Evolutionary conservation across 37 sponge, comb jelly and placozoan genomes (phyloP).

Genomic region (Hexactinellida sp.): DNA sequence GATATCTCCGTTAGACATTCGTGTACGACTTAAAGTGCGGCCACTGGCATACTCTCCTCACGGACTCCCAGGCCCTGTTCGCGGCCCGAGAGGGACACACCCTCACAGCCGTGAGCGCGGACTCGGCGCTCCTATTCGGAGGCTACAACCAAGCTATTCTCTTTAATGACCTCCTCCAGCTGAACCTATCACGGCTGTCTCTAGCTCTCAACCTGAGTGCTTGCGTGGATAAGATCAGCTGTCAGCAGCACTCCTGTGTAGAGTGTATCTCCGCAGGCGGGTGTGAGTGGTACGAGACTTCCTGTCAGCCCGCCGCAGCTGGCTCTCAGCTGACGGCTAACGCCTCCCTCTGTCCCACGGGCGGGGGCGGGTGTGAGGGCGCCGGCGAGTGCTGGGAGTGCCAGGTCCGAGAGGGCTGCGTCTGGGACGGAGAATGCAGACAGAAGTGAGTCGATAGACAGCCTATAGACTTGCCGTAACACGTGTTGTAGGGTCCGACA

Average conservation of each 20-base stretch:
- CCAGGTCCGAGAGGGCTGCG: neutral
- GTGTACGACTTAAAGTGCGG: constrained; percentile 12
- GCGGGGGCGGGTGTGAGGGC: neutral
- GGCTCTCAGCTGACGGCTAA: neutral
- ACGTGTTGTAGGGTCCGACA: too few relatives aligned
- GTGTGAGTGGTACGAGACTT: neutral
- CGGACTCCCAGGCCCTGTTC: neutral
- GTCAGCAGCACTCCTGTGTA: neutral
- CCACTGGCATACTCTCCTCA: neutral
- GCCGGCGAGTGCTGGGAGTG: neutral
- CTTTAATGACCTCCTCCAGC: neutral
- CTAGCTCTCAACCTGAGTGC: neutral
- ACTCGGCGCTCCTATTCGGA: neutral
- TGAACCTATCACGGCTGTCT: neutral
- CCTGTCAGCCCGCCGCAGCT: neutral
- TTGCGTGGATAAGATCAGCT: neutral
- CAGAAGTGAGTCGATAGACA: neutral
- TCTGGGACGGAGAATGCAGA: neutral
- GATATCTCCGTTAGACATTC: neutral
- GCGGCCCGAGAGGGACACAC: neutral
- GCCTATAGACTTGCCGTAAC: too few relatives aligned
- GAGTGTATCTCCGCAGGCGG: neutral
- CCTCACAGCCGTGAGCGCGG: neutral
- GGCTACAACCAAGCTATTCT: constrained; percentile 3
- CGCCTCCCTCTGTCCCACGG: neutral